A percentile compares a stretch with the other conserved stretches of the same genome.
phyloP scores from a whole-genome alignment of 2,113 vertebrate genomes.

The Pantherophis guttatus region DNA sequence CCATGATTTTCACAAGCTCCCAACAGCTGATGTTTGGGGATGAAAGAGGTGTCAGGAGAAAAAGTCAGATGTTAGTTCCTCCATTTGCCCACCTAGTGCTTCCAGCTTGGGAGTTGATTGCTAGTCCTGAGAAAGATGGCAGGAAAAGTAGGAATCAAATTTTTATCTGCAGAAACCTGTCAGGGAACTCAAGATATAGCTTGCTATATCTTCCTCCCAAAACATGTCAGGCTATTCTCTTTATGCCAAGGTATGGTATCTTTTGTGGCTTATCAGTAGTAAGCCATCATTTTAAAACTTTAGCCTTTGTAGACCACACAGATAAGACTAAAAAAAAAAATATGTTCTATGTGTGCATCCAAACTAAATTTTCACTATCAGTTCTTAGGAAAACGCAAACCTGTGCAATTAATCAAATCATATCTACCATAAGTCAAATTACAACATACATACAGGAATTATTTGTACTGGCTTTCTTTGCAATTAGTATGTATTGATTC shows the following conservation, averaged over 20 bases:
- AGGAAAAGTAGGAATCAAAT: neutral
- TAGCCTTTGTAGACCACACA: neutral
- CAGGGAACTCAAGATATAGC: neutral
- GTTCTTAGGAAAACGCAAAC: neutral
- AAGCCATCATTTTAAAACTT: neutral
- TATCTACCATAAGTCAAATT: neutral
- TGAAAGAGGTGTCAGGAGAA: neutral
- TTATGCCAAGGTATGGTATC: neutral
- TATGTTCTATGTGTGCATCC: neutral
- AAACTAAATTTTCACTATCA: neutral
- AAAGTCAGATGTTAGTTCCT: neutral
- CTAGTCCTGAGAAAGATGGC: neutral
- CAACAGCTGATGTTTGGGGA: neutral
- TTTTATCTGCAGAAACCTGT: neutral
- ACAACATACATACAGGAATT: too few relatives aligned
- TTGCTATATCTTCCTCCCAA: neutral
- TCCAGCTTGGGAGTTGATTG: neutral
- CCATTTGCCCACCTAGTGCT: neutral
- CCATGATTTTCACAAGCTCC: neutral
- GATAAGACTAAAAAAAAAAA: neutral
- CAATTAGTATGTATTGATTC: neutral
- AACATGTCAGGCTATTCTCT: neutral
- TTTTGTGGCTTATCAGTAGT: neutral
- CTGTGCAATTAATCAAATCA: neutral
- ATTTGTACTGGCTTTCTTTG: too few relatives aligned